phyloP scores from a whole-genome alignment of 2,113 vertebrate genomes.

The Stegostoma tigrinum region DNA sequence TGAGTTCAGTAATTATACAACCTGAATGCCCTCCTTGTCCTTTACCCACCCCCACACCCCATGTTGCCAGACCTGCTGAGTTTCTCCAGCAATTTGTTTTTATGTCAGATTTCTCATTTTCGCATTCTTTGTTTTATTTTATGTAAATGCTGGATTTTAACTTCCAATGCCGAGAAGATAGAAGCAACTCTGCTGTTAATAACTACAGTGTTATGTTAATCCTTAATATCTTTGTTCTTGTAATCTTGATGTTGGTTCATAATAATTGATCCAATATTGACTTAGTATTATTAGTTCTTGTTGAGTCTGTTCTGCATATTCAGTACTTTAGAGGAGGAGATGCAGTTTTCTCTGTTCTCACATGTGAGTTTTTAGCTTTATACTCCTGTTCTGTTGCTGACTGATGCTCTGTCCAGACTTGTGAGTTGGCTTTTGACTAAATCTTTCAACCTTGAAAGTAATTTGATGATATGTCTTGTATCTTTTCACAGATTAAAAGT shows the following conservation, averaged over 20 bases:
- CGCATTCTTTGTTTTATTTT: neutral
- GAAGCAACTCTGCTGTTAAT: neutral
- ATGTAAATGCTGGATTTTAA: neutral
- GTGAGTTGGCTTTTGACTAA: neutral
- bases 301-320: slow-evolving; percentile 1
- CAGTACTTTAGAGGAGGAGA: neutral
- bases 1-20: too few species aligned
- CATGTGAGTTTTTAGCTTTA: neutral
- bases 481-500: neutral
- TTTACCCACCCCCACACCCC: too few species aligned
- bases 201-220: neutral
- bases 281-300: neutral
- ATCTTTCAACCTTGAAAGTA: neutral
- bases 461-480: neutral
- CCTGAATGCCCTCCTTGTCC: too few species aligned
- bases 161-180: neutral
- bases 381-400: neutral
- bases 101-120: too few species aligned
- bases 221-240: too few species aligned
- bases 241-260: too few species aligned
- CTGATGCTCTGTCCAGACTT: neutral
- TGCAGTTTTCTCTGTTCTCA: neutral
- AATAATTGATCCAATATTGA: neutral
- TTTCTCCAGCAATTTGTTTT: too few species aligned
- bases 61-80: too few species aligned